Evolutionary conservation across 2,113 vertebrate genomes (phyloP).

Genomic region (Nycticebus coucang): DNA sequence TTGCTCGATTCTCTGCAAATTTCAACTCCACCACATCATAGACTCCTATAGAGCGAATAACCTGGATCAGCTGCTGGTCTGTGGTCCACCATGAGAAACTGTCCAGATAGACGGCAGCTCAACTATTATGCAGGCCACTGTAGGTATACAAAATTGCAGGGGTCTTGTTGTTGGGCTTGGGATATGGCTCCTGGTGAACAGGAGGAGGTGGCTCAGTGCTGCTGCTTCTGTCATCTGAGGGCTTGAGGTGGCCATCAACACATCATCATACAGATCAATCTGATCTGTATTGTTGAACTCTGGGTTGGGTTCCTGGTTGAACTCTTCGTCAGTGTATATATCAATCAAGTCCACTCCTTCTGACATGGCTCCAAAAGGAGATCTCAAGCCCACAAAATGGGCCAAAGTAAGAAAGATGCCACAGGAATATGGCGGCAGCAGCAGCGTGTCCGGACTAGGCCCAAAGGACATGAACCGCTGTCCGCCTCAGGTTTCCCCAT

Average conservation of each 20-base stretch:
- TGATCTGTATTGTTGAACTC: conserved; percentile 93
- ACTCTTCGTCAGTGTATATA: no score
- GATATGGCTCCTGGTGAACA: conserved; percentile 81
- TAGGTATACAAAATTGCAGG: conserved; percentile 85
- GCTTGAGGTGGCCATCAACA: conserved; percentile 91
- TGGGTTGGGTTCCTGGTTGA: no score
- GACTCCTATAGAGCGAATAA: conserved; percentile 91
- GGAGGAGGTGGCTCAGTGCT: conserved; percentile 80
- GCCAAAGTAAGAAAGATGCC: no score
- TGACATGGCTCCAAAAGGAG: no score
- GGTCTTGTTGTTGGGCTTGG: conserved; percentile 85
- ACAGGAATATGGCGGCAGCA: no score
- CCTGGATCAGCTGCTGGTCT: conserved; percentile 91
- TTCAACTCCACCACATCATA: conserved; percentile 93
- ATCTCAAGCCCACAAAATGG: no score
- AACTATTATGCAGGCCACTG: conserved; percentile 86
- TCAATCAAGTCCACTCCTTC: no score
- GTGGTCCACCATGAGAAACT: conserved; percentile 98
- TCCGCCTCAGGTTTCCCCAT: no score
- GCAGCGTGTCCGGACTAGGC: no score
- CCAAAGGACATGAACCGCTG: no score
- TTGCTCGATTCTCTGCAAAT: conserved; percentile 94
- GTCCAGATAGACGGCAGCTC: conserved; percentile 91
- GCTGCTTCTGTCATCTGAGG: conserved; percentile 82
- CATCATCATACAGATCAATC: conserved; percentile 95